Base-by-base conservation (phyloP, 2,888 invertebrate genomes). In the Camponotus fellah region DNA sequence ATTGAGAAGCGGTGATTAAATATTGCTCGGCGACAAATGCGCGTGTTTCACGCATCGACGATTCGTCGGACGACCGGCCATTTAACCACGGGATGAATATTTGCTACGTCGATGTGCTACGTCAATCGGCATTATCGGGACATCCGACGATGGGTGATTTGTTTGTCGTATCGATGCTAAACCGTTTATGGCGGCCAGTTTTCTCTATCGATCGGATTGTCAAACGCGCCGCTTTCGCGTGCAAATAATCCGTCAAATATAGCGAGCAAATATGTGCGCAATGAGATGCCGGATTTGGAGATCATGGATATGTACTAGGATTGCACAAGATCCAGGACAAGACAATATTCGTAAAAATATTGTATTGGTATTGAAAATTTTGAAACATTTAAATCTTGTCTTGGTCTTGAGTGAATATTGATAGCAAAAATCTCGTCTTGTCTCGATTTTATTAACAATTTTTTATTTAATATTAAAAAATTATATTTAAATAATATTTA, bases 91-190 rank as follows among this genome's bases (percentile, higher is more conserved):
- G 53, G 37, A 62, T 17, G 60, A 64, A 80, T 65, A 56, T 34
- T 79, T 69, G 79, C 79, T 14, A 12, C 37, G 53, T 37, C 81
- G 53, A 46, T 26, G 6, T 56, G 40, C 43, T 26, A 26, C 64
- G 69, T 69, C 69, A 34, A 58, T 76, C 76, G 43, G 64, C 10
- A 76, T 81, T 82, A 84, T 76, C 84, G 58, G 21, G 8, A 53
- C 65, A 71, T 81, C 77, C 80, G 71, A 71, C 65, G 40, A 53
- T n/a, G 49, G n/a, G 37, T 74, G 81, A 77, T 81, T 86, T 82
- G 72, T 77, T 86, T 77, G 71, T 72, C 71, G 65, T 53, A 58
- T 3, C n/a, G 26, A 60, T 71, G 43, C 68, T 81, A 68, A 81
- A 68, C 17, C 56, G 32, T 81, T 81, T 81, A 74, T 37, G 65